Percentiles rank a stretch among this genome's conserved stretches.
phyloP scores from a whole-genome alignment of 1,140 invertebrate species.

The Ceratosolen solmsi region DNA sequence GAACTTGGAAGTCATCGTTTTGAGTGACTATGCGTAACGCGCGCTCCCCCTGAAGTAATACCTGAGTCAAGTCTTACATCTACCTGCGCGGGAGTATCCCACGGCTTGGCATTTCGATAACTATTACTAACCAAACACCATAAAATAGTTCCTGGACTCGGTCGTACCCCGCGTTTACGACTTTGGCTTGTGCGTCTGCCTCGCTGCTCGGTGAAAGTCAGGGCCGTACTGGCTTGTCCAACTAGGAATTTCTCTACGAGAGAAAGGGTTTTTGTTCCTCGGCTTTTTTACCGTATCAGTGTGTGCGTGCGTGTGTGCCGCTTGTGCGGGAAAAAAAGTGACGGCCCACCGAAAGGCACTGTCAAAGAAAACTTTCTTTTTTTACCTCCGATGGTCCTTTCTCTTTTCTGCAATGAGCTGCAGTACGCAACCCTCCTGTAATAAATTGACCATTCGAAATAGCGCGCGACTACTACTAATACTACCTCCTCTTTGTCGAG shows the following conservation, averaged over 20 bases:
- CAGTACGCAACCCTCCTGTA: slow-evolving; percentile 64
- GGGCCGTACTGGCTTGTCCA: neutral
- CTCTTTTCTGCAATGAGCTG: slow-evolving; percentile 34
- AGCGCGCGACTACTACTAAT: slow-evolving; percentile 14
- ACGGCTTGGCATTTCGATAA: slow-evolving; percentile 52
- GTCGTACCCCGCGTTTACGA: slow-evolving; percentile 59
- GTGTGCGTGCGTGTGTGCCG: no score
- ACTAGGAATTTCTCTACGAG: slow-evolving; percentile 38
- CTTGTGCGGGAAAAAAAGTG: slow-evolving; percentile 36
- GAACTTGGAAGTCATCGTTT: slow-evolving; percentile 45
- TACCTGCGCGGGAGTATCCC: slow-evolving; percentile 47
- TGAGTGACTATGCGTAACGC: slow-evolving; percentile 49
- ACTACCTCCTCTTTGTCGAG: slow-evolving; percentile 56
- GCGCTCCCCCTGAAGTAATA: slow-evolving; percentile 52
- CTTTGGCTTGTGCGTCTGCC: slow-evolving; percentile 52
- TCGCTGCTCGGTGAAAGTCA: slow-evolving; percentile 64
- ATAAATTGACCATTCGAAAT: slow-evolving; percentile 64
- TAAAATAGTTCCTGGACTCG: slow-evolving; percentile 64
- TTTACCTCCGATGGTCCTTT: slow-evolving; percentile 52
- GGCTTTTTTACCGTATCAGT: neutral
- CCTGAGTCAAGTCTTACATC: slow-evolving; percentile 46
- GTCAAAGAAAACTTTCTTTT: slow-evolving; percentile 61
- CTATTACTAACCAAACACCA: slow-evolving; percentile 64
- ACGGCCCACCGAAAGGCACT: neutral
- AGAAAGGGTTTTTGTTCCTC: slow-evolving; percentile 64